phyloP scores from a whole-genome alignment of 2,888 invertebrate species.

The Azorinus chamasolen region DNA sequence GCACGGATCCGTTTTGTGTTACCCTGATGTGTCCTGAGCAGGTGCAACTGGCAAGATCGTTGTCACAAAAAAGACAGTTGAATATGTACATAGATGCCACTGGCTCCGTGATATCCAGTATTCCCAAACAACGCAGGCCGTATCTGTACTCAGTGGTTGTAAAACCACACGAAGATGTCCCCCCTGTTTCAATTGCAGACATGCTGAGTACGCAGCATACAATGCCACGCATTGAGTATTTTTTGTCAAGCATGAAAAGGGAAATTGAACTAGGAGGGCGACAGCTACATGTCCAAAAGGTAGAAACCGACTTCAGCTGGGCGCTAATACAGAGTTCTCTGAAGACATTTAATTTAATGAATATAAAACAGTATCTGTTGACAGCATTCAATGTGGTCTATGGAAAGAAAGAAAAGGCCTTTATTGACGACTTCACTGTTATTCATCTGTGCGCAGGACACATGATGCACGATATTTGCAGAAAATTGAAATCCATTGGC shows the following conservation, averaged over 20 bases:
- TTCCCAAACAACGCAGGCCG: neutral
- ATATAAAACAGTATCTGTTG: constrained; percentile 20
- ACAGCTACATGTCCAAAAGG: neutral
- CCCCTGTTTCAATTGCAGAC: neutral
- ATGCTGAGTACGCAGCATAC: constrained; percentile 6
- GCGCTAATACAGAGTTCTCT: constrained; percentile 10
- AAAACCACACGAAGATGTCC: neutral
- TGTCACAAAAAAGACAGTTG: neutral
- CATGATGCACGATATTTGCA: constrained; percentile 21
- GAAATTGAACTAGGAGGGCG: neutral
- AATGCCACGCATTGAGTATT: neutral
- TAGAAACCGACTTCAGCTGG: constrained; percentile 16
- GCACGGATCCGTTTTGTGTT: neutral
- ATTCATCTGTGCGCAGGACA: constrained; percentile 20
- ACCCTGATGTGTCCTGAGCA: neutral
- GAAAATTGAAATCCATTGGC: no score
- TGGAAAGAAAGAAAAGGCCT: no score
- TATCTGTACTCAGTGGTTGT: constrained; percentile 7
- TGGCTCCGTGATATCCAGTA: neutral
- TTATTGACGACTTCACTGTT: constrained; percentile 14
- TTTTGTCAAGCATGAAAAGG: constrained; percentile 2
- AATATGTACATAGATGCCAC: constrained; percentile 7
- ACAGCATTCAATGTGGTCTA: no score
- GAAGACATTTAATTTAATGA: constrained; percentile 11
- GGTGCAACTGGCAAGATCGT: neutral